Evolutionary conservation across 2,797 vertebrate genomes (phyloP), one percentile per base, ranked within the genome.

Genomic region (Pelodytes ibericus): DNA sequence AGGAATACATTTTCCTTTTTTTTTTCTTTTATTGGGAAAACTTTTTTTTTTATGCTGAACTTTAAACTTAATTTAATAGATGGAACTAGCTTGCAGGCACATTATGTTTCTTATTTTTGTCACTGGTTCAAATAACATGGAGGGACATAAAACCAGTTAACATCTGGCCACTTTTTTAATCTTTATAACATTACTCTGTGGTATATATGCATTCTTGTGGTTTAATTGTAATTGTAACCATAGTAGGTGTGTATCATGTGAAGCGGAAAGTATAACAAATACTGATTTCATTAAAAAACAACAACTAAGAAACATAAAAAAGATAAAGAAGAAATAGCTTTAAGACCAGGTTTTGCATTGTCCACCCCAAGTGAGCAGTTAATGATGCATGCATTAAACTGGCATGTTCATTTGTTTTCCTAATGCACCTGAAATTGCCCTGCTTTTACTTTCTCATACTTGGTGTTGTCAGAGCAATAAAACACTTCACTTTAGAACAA

Each of bases 221-320:
- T 44, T 44, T 10, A 27, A 71, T n/a, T 13, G 10, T 66, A 75
- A 59, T n/a, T 49, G 58, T 47, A 71, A 41, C 70, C 62, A 29
- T 30, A 4, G 58, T 33, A 5, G 49, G 79, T 36, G 22, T 76
- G 16, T 39, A 75, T 73, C 39, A 77, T 80, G 61, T 66, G 33
- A 80, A 85, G 67, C 13, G 74, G 27, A 4, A 74, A 36, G 81
- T 80, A 78, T 83, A 82, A 74, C 82, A 87, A 77, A 82, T 5
- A 0, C 26, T 0, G 47, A 25, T 80, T 81, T 83, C 63, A 75
- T 39, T 53, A 30, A 56, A 72, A 25, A 60, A 83, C 80, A 84
- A 11, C 56, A 76, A 72, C 51, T 49, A 22, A 13, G 44, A 36
- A 78, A 83, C 70, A 65, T 67, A 83, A 82, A 73, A 30, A 57